phyloP scores from a whole-genome alignment of 2,888 invertebrate genomes.

The Nephrotoma guestfalica region DNA sequence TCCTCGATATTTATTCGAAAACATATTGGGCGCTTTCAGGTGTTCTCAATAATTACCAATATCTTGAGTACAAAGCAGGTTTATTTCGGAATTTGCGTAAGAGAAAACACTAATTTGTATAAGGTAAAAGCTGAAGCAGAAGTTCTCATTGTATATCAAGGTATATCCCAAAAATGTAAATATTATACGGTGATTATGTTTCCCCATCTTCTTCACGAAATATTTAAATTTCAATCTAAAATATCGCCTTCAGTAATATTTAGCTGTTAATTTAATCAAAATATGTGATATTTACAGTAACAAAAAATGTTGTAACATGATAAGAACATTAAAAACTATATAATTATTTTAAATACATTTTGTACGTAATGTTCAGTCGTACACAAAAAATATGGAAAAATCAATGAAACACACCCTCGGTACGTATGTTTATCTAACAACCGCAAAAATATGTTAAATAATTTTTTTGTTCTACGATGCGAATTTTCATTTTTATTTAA shows the following conservation, averaged over 20 bases:
- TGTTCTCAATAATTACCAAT: no score
- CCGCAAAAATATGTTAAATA: not conserved
- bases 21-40: no score
- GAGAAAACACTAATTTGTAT: no score
- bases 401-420: not conserved
- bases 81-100: no score
- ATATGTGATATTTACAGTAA: not conserved
- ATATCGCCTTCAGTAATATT: not conserved
- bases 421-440: not conserved
- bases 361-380: not conserved
- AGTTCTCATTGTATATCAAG: no score
- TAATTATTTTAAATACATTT: not conserved
- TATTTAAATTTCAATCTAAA: not conserved
- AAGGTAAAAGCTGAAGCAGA: no score
- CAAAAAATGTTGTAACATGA: not conserved
- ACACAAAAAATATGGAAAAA: not conserved
- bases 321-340: not conserved
- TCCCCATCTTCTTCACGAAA: not conserved
- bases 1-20: no score
- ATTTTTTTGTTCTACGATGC: not conserved
- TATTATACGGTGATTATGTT: not conserved
- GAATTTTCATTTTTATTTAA: not conserved
- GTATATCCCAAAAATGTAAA: no score
- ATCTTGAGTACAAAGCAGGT: no score
- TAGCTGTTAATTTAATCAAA: not conserved